phyloP scores from a whole-genome alignment of 2,888 invertebrate species.

The Heteromurus nitidus region DNA sequence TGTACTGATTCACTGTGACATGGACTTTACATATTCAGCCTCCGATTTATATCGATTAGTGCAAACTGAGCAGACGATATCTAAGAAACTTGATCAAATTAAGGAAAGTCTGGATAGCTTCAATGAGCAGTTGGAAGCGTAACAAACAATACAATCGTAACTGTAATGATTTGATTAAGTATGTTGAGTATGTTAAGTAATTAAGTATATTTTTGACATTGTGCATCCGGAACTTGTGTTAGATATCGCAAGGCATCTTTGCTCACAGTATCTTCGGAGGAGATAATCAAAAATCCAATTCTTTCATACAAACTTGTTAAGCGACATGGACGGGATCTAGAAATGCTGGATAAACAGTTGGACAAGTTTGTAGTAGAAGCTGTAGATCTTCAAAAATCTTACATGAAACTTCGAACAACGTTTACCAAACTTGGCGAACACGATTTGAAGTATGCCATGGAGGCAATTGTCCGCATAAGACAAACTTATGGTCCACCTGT shows the following conservation, averaged over 20 bases:
- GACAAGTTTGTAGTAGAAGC: neutral
- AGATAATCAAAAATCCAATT: conserved; percentile 39
- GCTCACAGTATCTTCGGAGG: neutral
- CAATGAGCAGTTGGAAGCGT: neutral
- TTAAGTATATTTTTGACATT: neutral
- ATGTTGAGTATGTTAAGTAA: neutral
- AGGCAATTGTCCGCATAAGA: conserved; percentile 52
- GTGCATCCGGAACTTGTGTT: neutral
- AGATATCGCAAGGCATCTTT: neutral
- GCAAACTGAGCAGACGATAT: conserved; percentile 36
- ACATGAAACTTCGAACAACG: conserved; percentile 23
- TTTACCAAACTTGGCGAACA: conserved; percentile 31
- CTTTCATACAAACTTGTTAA: conserved; percentile 53
- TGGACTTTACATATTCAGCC: conserved; percentile 49
- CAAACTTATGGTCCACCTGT: conserved; percentile 59
- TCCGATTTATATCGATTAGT: conserved; percentile 39
- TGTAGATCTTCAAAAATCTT: conserved; percentile 15
- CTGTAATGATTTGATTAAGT: neutral
- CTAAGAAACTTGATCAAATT: neutral
- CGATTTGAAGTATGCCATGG: conserved; percentile 48
- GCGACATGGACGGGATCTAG: conserved; percentile 21
- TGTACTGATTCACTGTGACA: conserved; percentile 11
- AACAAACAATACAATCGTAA: conserved; percentile 6
- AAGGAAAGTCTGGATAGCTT: conserved; percentile 4
- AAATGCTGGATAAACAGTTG: conserved; percentile 4